Evolutionary conservation across 1,140 invertebrate species (phyloP), one percentile per base, ranked within the genome.

Genomic region (Drosophila tani): DNA sequence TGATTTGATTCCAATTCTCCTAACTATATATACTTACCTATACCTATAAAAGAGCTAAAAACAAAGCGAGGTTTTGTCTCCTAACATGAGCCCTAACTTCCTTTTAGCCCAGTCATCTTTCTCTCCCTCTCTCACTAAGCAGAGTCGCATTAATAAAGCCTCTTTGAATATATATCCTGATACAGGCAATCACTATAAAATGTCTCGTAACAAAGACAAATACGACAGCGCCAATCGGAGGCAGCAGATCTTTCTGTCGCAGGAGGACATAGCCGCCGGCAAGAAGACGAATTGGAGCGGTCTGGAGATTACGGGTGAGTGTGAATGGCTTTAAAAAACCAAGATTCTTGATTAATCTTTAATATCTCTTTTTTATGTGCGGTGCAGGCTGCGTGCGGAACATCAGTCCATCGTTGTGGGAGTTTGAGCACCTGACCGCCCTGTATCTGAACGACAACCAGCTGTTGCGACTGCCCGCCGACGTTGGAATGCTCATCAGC

Each of bases 381-480:
- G 94, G 94, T 95, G 94, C 95, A 98, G 98, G 98, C 93, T 97
- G 96, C 94, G 97, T 99, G 85, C 95, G 97, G 82, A 98, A 98
- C 92, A 94, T 99, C 70, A 98, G 97, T 94, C 96, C 97, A 43
- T 95, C 96, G 82, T 94, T 99, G 82, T 99, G 98, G 96, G 95
- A 97, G 92, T 95, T 99, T 91, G 95, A 96, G 64, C 97, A 99
- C 94, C 94, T 99, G 79, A 99, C 98, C 51, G 96, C 96, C 78
- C 94, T 99, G 81, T 99, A 98, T 94, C 94, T 99, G 82, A 99
- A 99, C 93, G 97, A 99, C 94, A 99, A 99, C 94, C 96, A 95
- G 91, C 94, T 99, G 79, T 95, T 96, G 81, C 95, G 97, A 84
- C 94, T 99, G 92, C 98, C 98, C 50, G 93, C 96, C 38, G 98